phyloP scores from a whole-genome alignment of 2,888 invertebrate genomes.

The Ichneumon xanthorius region DNA sequence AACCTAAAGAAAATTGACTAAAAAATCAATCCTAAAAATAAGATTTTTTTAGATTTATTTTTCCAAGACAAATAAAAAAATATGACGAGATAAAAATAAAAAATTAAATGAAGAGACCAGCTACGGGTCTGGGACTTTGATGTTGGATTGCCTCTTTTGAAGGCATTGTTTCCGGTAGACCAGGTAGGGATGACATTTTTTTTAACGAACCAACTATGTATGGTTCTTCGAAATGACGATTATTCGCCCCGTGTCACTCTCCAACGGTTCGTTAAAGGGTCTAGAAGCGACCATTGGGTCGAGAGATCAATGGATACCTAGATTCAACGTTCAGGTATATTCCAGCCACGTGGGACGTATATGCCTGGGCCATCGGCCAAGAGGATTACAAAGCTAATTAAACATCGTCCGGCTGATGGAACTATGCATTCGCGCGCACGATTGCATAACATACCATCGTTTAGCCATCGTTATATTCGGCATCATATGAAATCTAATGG shows the following conservation, averaged over 20 bases:
- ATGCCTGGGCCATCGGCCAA: neutral
- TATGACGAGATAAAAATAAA: neutral
- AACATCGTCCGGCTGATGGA: slow-evolving; percentile 8
- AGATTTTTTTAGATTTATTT: neutral
- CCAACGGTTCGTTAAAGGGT: neutral
- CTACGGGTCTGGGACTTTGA: neutral
- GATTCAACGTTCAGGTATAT: neutral
- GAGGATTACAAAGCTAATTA: slow-evolving; percentile 4
- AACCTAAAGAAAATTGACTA: neutral
- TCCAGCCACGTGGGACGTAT: neutral
- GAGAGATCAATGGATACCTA: neutral
- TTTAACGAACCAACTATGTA: neutral
- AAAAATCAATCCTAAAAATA: neutral
- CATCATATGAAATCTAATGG: slow-evolving; percentile 3
- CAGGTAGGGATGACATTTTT: neutral
- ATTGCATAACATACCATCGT: slow-evolving; percentile 23
- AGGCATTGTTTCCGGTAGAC: neutral
- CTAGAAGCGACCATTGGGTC: neutral
- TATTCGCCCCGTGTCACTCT: neutral
- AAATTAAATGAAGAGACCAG: neutral
- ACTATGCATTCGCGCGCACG: neutral
- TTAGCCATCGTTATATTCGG: slow-evolving; percentile 2
- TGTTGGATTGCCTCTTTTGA: neutral
- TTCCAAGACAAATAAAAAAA: no score
- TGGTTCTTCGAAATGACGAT: neutral